A percentile compares a stretch with the other conserved stretches of the same genome.
phyloP scores from a whole-genome alignment of 1,140 invertebrate species.

The Polyergus mexicanus region DNA sequence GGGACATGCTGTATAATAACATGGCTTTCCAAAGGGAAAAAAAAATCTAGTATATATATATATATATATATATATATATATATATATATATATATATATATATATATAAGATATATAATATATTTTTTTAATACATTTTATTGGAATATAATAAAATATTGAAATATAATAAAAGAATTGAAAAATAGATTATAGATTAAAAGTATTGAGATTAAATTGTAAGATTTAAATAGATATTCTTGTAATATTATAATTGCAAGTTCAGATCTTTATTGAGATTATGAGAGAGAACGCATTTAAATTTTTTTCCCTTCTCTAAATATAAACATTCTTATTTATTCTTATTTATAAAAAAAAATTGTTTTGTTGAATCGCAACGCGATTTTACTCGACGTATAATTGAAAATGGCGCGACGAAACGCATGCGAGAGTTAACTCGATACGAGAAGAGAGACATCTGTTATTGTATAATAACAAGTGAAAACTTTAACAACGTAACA shows the following conservation, averaged over 20 bases:
- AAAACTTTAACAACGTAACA: slow-evolving; percentile 46
- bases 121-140: neutral
- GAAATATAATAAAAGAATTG: neutral
- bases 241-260: neutral
- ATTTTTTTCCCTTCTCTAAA: neutral
- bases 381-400: slow-evolving; percentile 4
- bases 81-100: too few relatives aligned
- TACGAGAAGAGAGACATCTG: neutral
- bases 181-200: neutral
- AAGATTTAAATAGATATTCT: neutral
- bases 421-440: slow-evolving; percentile 16
- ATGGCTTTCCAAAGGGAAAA: too few relatives aligned
- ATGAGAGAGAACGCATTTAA: neutral
- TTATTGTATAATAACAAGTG: slow-evolving; percentile 29
- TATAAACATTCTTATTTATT: neutral
- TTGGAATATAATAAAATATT: neutral
- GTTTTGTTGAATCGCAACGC: neutral
- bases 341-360: neutral
- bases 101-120: neutral
- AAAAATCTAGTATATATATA: too few relatives aligned
- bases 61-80: too few relatives aligned
- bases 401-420: neutral
- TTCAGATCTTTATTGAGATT: neutral
- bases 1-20: too few relatives aligned
- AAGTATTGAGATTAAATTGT: neutral